These are phyloP conservation scores for Eurosta solidaginis DNA, from an alignment of 1,140 invertebrate genomes.

Conservation along the genomic window DNA sequence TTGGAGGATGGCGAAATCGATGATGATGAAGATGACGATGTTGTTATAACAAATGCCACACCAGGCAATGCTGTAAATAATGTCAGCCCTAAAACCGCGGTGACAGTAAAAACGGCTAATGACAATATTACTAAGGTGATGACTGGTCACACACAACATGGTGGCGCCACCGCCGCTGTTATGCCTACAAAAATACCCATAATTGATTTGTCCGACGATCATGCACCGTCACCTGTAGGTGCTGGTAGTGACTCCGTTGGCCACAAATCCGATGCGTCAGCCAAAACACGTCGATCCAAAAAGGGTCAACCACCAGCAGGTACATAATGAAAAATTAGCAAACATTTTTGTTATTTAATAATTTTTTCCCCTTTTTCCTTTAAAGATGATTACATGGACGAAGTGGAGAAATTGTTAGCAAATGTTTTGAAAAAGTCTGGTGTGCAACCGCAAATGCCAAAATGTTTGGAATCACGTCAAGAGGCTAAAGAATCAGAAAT, in stretches of 20 bases:
- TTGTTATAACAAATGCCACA: slow-evolving; percentile 36
- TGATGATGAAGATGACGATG: slow-evolving; percentile 62
- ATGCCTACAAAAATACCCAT: slow-evolving; percentile 39
- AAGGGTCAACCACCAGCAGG: slow-evolving; percentile 36
- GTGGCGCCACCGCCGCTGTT: background rate
- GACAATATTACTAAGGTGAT: background rate
- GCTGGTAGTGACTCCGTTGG: background rate
- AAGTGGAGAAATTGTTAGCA: slow-evolving; percentile 76
- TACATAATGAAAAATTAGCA: no score
- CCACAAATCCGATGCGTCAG: background rate
- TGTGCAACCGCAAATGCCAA: slow-evolving; percentile 60
- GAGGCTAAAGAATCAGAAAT: slow-evolving; percentile 28
- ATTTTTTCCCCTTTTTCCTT: background rate
- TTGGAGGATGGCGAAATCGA: slow-evolving; percentile 68
- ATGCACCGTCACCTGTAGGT: slow-evolving; percentile 9
- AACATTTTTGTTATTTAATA: background rate
- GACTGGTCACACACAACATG: background rate
- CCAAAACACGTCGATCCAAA: slow-evolving; percentile 39
- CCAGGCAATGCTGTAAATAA: background rate
- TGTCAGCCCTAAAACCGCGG: background rate
- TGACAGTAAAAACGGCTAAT: background rate
- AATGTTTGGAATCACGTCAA: slow-evolving; percentile 37
- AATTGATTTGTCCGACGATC: slow-evolving; percentile 33
- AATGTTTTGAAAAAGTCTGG: slow-evolving; percentile 67
- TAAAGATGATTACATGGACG: slow-evolving; percentile 74